Evolutionary conservation across 2,888 invertebrate species (phyloP).

Genomic region (Sinohyriopsis cumingii): DNA sequence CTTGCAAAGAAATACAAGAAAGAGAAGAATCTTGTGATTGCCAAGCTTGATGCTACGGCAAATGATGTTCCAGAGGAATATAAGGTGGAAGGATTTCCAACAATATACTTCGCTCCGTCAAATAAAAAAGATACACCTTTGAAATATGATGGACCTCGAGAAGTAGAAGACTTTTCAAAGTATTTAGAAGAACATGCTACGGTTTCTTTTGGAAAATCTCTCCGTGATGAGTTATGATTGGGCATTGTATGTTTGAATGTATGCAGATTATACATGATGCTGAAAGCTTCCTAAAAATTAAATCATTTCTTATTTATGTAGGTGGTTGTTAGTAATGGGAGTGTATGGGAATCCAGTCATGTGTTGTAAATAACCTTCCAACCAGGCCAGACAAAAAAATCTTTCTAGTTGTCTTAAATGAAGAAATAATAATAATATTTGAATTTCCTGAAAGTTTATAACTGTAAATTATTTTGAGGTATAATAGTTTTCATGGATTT

Average conservation of each 20-base stretch:
- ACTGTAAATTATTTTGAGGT: no score
- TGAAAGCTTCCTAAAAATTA: no score
- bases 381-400: no score
- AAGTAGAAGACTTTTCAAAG: conserved; percentile 65
- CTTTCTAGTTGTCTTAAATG: no score
- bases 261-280: no score
- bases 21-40: conserved; percentile 66
- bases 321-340: no score
- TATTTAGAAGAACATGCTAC: conserved; percentile 65
- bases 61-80: conserved; percentile 73
- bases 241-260: background rate
- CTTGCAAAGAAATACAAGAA: conserved; percentile 67
- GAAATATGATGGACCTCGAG: conserved; percentile 67
- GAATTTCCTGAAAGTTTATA: no score
- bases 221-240: conserved; percentile 60
- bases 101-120: conserved; percentile 72
- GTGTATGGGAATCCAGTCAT: no score
- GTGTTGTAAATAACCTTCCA: no score
- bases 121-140: conserved; percentile 69
- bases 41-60: conserved; percentile 73
- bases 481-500: no score
- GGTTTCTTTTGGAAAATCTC: conserved; percentile 50
- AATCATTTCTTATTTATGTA: no score
- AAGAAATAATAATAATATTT: no score
- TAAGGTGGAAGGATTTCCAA: conserved; percentile 74